Conservation (phyloP, 1,140 invertebrate species). For the Cepaea nemoralis region DNA sequence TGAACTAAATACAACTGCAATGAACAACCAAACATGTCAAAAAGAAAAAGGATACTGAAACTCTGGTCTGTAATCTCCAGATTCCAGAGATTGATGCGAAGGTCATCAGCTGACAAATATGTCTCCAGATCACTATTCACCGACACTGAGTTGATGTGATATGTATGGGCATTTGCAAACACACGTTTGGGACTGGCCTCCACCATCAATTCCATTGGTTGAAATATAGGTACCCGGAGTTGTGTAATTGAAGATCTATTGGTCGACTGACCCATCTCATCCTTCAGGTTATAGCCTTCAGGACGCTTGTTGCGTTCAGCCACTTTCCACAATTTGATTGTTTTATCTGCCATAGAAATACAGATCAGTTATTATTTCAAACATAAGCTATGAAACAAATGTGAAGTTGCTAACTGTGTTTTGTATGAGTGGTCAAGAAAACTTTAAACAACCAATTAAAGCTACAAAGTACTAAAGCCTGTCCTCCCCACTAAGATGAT, state of each 20-base stretch:
- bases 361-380: too few species aligned
- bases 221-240: conserved; percentile 88
- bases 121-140: conserved; percentile 99
- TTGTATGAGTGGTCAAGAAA: too few species aligned
- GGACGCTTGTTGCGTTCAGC: conserved; percentile 91
- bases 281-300: conserved; percentile 93
- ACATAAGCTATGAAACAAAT: too few species aligned
- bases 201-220: conserved; percentile 95
- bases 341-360: conserved; percentile 78
- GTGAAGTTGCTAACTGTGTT: too few species aligned
- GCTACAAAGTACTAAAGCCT: too few species aligned
- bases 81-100: conserved; percentile 99
- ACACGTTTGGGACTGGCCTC: conserved; percentile 97
- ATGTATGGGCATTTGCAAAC: conserved; percentile 99
- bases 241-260: conserved; percentile 88
- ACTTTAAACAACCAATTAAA: too few species aligned
- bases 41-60: conserved; percentile 83
- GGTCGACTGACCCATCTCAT: conserved; percentile 87
- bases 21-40: not conserved
- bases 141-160: conserved; percentile 99
- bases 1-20: too few species aligned
- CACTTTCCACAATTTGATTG: conserved; percentile 88
- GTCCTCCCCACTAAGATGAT: too few species aligned
- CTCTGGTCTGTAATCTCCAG: conserved; percentile 99
- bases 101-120: conserved; percentile 98